These are phyloP conservation scores for Camponotus fellah DNA, from an alignment of 2,888 invertebrate species.

Conservation along the genomic window DNA sequence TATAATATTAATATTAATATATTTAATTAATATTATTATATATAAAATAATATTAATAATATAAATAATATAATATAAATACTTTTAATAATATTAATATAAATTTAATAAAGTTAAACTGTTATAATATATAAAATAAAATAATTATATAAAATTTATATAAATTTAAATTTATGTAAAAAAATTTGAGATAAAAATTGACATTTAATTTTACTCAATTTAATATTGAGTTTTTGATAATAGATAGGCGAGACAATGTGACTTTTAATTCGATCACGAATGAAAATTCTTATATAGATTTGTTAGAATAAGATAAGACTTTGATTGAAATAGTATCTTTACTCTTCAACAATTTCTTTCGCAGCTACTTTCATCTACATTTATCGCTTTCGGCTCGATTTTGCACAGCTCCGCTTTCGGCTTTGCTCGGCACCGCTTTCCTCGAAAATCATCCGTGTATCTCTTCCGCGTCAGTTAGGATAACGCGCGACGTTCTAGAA, in stretches of 20 bases:
- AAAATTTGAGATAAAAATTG: background rate
- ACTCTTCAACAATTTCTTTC: constrained; percentile 40
- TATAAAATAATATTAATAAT: too few species aligned
- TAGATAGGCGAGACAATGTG: background rate
- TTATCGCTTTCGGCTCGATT: constrained; percentile 43
- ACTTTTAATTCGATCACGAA: background rate
- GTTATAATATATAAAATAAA: too few species aligned
- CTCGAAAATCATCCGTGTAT: constrained; percentile 43
- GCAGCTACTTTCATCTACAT: constrained; percentile 7
- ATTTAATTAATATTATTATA: too few species aligned
- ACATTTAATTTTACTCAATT: background rate
- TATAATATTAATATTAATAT: too few species aligned
- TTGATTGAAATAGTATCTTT: constrained; percentile 13
- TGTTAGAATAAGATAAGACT: background rate
- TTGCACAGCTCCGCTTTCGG: constrained; percentile 35
- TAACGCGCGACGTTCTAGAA: constrained; percentile 56
- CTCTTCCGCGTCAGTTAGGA: constrained; percentile 57
- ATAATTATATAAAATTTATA: too few species aligned
- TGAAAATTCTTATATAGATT: background rate
- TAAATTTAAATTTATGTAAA: too few species aligned
- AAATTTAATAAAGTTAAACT: too few species aligned
- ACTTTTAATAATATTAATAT: too few species aligned
- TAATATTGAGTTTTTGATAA: background rate
- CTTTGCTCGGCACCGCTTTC: constrained; percentile 30
- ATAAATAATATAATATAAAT: too few species aligned